Conservation (phyloP, 2,113 vertebrate species). For the Aptenodytes patagonicus region DNA sequence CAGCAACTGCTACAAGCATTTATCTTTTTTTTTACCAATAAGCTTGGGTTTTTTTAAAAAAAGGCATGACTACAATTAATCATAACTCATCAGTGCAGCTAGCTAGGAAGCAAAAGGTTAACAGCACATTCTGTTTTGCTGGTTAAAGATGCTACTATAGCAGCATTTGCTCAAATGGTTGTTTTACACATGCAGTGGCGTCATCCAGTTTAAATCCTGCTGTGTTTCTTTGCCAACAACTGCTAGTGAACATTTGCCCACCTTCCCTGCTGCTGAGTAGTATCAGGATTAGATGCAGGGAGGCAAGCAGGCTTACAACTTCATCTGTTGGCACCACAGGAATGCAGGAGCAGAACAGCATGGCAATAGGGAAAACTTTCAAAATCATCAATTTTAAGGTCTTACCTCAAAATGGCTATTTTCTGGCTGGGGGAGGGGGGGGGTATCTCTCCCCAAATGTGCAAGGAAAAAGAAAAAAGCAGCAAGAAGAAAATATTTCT, state of each 20-base stretch:
- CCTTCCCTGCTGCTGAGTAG: conserved; percentile 65
- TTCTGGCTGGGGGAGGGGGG: background rate
- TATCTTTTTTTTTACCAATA: background rate
- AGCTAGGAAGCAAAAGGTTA: conserved; percentile 50
- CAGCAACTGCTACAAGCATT: background rate
- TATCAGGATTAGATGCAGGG: conserved; percentile 69
- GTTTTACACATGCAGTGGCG: conserved; percentile 55
- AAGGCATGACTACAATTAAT: background rate
- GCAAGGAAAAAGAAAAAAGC: background rate
- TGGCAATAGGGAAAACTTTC: conserved; percentile 57
- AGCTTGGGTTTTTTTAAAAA: background rate
- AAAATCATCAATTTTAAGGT: conserved; percentile 67
- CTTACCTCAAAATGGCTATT: conserved; percentile 51
- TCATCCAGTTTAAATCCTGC: conserved; percentile 65
- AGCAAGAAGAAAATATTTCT: background rate
- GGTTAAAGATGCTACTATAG: conserved; percentile 43
- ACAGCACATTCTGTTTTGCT: conserved; percentile 39
- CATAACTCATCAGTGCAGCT: background rate
- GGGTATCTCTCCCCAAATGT: background rate
- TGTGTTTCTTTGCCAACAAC: conserved; percentile 72
- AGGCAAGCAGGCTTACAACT: conserved; percentile 66
- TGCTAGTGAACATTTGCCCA: conserved; percentile 70
- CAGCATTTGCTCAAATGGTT: conserved; percentile 60
- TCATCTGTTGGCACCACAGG: conserved; percentile 70
- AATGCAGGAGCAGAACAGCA: conserved; percentile 64